Base-by-base conservation (phyloP, 2,113 vertebrate species). In the Oncorhynchus tshawytscha region DNA sequence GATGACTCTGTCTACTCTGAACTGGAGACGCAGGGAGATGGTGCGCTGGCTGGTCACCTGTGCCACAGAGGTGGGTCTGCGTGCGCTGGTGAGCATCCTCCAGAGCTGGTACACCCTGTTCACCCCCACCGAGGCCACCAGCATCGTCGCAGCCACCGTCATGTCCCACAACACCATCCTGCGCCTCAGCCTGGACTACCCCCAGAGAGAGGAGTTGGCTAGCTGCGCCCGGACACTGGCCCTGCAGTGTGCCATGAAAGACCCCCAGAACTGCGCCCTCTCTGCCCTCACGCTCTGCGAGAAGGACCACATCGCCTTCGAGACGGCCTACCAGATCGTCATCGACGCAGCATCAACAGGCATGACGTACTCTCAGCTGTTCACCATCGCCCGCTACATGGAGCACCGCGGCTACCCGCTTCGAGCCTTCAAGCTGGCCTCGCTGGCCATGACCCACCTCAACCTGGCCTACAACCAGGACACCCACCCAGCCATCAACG, bases 381-480 rank as follows among this genome's bases (percentile, higher is more conserved):
- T 99, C 88, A 98, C 98, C 86, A 99, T 99, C 1, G 98, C 98
- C 18, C 94, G 98, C 82, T 99, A 99, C 92, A 99, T 99, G 98
- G 97, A 99, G 81, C 98, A 99, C 90, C 92, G 97, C n/a, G 98
- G 98, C 78, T 99, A 99, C 88, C 98, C 97, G 0, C 92, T 99
- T 64, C 94, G 98, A 81, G 98, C 98, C 0, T 99, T 98, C 91
- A 99, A 99, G 89, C 88, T 99, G 92, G 97, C 97, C 72, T 97
- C 97, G 0, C 88, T 99, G 71, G 98, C 97, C 90, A 98, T 99
- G 97, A 96, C 95, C 0, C 98, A 99, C 90, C 96, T 99, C 70
- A 99, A 98, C 93, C 93, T 99, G 88, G 97, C 97, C 70, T 99
- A 99, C 92, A 99, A 99, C 94, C 98, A 99, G 94, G 98, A 99